These are phyloP conservation scores for Drosophila parvula DNA, from an alignment of 1,140 invertebrate genomes.

Conservation along the genomic window DNA sequence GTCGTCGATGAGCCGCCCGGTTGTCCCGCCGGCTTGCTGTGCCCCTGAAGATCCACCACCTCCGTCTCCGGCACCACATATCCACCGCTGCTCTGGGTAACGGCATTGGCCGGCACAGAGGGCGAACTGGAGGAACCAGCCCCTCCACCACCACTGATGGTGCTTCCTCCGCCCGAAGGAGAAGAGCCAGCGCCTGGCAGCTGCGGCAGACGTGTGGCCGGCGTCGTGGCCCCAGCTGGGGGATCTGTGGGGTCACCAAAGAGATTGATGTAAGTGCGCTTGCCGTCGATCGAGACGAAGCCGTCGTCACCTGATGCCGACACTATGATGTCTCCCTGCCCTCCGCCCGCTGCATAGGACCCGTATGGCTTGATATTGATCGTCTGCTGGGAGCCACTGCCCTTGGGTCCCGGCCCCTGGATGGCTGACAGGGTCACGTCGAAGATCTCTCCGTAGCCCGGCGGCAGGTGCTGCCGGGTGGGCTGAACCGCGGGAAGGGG, in stretches of 20 bases:
- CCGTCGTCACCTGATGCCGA: conserved; percentile 91
- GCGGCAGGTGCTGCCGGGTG: conserved; percentile 80
- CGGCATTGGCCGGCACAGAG: conserved; percentile 55
- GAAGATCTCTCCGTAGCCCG: conserved; percentile 91
- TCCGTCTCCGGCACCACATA: conserved; percentile 84
- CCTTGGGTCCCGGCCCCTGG: conserved; percentile 89
- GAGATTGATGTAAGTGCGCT: conserved; percentile 93
- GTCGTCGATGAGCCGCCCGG: conserved; percentile 68
- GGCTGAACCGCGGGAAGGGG: conserved; percentile 69
- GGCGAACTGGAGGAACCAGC: conserved; percentile 18
- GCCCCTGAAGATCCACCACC: conserved; percentile 71
- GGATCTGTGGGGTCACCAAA: conserved; percentile 87
- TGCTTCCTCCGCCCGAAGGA: not conserved
- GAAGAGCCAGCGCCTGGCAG: conserved; percentile 46
- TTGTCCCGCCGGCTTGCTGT: conserved; percentile 44
- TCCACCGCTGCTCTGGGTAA: conserved; percentile 83
- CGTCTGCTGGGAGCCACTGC: conserved; percentile 83
- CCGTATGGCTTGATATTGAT: conserved; percentile 83
- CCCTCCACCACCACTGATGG: conserved; percentile 13
- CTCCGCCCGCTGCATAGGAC: conserved; percentile 49
- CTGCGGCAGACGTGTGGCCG: conserved; percentile 71
- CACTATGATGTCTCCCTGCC: conserved; percentile 89
- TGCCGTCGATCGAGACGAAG: conserved; percentile 96
- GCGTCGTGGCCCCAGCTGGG: conserved; percentile 63
- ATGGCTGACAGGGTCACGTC: conserved; percentile 94